Evolutionary conservation across 2,113 vertebrate species (phyloP).

Genomic region (Rostratula benghalensis): DNA sequence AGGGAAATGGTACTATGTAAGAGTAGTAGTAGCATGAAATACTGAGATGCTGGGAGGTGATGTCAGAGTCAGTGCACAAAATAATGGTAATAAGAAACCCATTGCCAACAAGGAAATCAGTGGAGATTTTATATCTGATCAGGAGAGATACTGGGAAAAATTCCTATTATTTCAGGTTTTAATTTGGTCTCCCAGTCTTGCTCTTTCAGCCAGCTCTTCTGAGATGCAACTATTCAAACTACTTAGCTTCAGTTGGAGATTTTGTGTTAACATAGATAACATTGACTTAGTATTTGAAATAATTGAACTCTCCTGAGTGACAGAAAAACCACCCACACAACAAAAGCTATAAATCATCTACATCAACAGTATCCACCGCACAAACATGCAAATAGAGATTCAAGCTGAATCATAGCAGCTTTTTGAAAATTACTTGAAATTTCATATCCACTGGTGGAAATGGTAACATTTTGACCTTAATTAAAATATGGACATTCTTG

Average conservation of each 20-base stretch:
- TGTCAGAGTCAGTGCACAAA: not conserved
- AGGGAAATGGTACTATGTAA: not conserved
- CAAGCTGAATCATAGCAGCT: not conserved
- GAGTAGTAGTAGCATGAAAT: not conserved
- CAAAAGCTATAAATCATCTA: not conserved
- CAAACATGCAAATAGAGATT: not conserved
- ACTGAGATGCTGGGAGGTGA: not conserved
- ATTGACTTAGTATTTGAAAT: not conserved
- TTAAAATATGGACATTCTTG: not conserved
- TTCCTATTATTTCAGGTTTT: not conserved
- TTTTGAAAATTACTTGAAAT: constrained; percentile 18
- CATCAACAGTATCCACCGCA: not conserved
- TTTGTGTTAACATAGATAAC: not conserved
- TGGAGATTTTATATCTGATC: not conserved
- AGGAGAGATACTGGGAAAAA: not conserved
- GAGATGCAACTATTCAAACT: not conserved
- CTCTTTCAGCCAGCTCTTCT: not conserved
- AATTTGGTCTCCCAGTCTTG: not conserved
- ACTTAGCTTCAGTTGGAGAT: not conserved
- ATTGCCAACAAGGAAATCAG: not conserved
- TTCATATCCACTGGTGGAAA: not conserved
- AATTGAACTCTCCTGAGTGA: not conserved
- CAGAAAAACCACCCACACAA: not conserved
- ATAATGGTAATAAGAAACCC: not conserved
- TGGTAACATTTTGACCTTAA: not conserved